Evolutionary conservation across 2,113 vertebrate genomes (phyloP), one percentile per base, ranked within the genome.

Genomic region (Murina feae): DNA sequence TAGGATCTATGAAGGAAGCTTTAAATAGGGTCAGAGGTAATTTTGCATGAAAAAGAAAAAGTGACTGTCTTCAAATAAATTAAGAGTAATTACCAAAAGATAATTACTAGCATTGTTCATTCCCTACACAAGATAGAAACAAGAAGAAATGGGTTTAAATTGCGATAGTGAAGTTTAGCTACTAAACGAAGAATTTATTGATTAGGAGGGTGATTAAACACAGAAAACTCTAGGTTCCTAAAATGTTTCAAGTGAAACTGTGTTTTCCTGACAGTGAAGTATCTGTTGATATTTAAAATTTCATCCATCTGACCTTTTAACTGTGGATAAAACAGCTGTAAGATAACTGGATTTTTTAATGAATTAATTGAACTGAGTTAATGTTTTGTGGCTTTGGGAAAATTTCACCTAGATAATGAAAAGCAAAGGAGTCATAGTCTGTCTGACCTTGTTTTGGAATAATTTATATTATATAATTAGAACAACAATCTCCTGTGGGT

Each of bases 41-140:
- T 97, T 96, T 96, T 93, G 87, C 96, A 95, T 97, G 95, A 83
- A 92, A 96, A 95, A 94, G 85, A 94, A 88, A 90, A 95, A 94
- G 94, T 58, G 78, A 90, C 81, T 93, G 81, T 94, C 95, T 90
- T 96, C 81, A 91, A 90, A 94, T 88, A 97, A 96, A 97, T 95
- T 76, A 96, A 94, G 94, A 97, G 63, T 95, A 96, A 95, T 97
- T 94, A 91, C 79, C 21, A 16, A 90, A 42, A 95, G 75, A 95
- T 95, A 95, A 92, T 94, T 92, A 96, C 78, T 76, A 85, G 42
- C 90, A 90, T 71, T 93, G 66, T 37, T 94, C 72, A 81, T 90
- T 79, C 42, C 47, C 32, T 28, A 65, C 35, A 75, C 9, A 49
- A 89, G 53, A 81, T 23, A 97, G 71, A 93, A 94, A 94, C 72